phyloP scores from a whole-genome alignment of 2,888 invertebrate species.

The Eupithecia vulgata region DNA sequence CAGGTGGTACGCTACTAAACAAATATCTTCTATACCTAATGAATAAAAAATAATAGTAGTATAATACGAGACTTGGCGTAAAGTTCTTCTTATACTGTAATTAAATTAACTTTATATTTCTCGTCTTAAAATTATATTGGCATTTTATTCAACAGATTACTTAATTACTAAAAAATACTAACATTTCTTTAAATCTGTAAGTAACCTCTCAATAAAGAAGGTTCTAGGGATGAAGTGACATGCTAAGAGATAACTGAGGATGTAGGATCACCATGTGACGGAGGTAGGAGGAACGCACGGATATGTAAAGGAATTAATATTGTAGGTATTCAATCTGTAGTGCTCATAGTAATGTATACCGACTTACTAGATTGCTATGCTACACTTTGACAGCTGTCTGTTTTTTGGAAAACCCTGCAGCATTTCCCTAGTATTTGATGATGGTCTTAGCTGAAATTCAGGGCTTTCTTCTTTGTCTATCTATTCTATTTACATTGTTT shows the following conservation, averaged over 20 bases:
- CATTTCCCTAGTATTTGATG: not conserved
- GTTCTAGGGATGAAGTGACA: not conserved
- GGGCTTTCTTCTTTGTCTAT: not conserved
- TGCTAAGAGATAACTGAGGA: slow-evolving; percentile 22
- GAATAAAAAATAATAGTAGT: slow-evolving; percentile 39
- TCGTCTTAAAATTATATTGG: slow-evolving; percentile 10
- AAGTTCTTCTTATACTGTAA: slow-evolving; percentile 14
- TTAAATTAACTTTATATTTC: slow-evolving; percentile 7
- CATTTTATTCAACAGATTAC: slow-evolving; percentile 12
- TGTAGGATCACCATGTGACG: slow-evolving; percentile 33
- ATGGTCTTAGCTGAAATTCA: not conserved
- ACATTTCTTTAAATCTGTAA: not conserved
- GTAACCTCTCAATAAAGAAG: slow-evolving; percentile 7
- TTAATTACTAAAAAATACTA: not conserved
- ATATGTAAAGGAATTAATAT: slow-evolving; percentile 30
- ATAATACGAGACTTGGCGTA: not conserved
- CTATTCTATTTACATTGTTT: not conserved
- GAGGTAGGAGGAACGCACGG: slow-evolving; percentile 33
- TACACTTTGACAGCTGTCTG: slow-evolving; percentile 1
- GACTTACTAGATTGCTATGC: slow-evolving; percentile 11
- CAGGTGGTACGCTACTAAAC: slow-evolving; percentile 62
- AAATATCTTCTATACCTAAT: slow-evolving; percentile 47
- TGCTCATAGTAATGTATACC: slow-evolving; percentile 15
- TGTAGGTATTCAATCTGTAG: slow-evolving; percentile 29
- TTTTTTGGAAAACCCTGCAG: not conserved